Base-by-base conservation (phyloP, 1,140 invertebrate species). In the Drosophila lacertosa region DNA sequence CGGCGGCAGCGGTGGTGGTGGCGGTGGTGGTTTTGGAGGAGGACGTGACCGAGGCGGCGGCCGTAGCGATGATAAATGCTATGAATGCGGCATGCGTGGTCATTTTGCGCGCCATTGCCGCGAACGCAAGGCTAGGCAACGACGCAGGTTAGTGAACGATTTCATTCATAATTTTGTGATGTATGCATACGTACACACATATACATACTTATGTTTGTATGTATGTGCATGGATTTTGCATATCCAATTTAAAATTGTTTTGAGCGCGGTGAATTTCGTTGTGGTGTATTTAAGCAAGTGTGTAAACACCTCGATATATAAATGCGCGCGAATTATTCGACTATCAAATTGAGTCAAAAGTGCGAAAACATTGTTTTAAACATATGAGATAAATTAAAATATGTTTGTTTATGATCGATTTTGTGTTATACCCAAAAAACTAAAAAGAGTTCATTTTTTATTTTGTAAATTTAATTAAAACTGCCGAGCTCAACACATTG, bases 71-170 rank as follows among this genome's bases (percentile, higher is more conserved):
- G 95, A 96, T 86, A 89, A 89, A 54, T 98, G 97, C 91, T 98
- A 98, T 91, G 97, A 98, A 83, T 98, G 97, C 92, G 97, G 97
- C 6, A 96, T 97, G 74, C 93, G 96, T 45, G 97, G 97, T 2
- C 97, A 98, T 88, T 98, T 97, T 92, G 97, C 97, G 44, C 93
- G 97, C 73, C 97, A 98, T 90, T 98, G 97, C 89, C 94, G 94
- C 7, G 82, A 88, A 26, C 70, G 82, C 0, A 88, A 88, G 39
- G 74, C 82, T 5, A 65, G 82, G 39, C 82, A 88, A 53, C 74
- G 82, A 78, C 82, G 82, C 82, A 88, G 82, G 82, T 88, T 65
- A 88, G 82, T 74, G 32, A 29, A 37, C 42, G 57, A 51, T 80
- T 86, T 86, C 81, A 82, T 84, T 86, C 77, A 86, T 77, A 69